Conservation (phyloP, 2,888 invertebrate genomes). For the Diplolepis rosae region DNA sequence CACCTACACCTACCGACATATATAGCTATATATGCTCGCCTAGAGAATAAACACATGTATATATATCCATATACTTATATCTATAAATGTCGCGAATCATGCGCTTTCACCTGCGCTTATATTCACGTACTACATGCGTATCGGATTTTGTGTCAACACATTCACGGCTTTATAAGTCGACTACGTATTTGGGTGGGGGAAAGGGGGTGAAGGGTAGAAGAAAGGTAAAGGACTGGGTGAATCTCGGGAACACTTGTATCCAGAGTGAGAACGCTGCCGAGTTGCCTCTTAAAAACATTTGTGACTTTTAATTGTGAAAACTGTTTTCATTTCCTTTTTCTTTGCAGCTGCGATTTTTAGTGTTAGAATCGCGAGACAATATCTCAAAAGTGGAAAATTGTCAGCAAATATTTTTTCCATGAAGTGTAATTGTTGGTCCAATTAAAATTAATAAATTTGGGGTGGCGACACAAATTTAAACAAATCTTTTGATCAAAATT, state of each 20-base stretch:
- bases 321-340: neutral
- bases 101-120: neutral
- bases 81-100: neutral
- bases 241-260: slow-evolving; percentile 8
- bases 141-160: slow-evolving; percentile 11
- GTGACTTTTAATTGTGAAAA: slow-evolving; percentile 1
- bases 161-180: slow-evolving; percentile 13
- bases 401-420: too few species aligned
- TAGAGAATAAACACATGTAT: neutral
- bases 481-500: too few species aligned
- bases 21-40: neutral
- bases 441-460: too few species aligned
- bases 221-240: neutral
- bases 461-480: too few species aligned
- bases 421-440: too few species aligned
- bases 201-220: neutral
- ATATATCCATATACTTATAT: neutral
- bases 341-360: too few species aligned
- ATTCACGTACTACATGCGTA: slow-evolving; percentile 16
- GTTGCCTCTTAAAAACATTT: slow-evolving; percentile 14
- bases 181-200: neutral
- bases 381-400: too few species aligned
- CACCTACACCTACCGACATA: neutral
- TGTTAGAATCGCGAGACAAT: too few species aligned
- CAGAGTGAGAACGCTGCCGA: neutral